Evolutionary conservation across 2,888 invertebrate genomes (phyloP), one percentile per base, ranked within the genome.

Genomic region (Platycheirus rosarum): DNA sequence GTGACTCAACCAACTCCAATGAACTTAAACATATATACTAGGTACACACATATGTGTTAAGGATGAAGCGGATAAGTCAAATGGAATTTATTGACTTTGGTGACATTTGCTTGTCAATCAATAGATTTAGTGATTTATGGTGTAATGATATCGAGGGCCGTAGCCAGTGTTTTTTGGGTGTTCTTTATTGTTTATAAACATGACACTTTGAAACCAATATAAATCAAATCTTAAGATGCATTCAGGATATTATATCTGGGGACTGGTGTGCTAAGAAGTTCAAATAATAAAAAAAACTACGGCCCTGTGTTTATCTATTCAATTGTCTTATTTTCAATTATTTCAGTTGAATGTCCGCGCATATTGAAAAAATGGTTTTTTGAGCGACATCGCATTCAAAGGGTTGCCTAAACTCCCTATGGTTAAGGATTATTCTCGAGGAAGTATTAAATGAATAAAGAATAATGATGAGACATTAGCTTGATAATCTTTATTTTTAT

Each of bases 71-170:
- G 79, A 75, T 75, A 80, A 51, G 65, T 70, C 70, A 70, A 80
- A 75, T 80, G 69, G 29, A 57, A 63, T 57, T 65, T 69, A 80
- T 75, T 75, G 55, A 57, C 60, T 69, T 70, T 70, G 63, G 69
- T 69, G 75, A 65, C 69, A 75, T 80, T 69, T 75, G 11, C 26
- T 48, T 80, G 79, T 70, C 79, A 80, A 75, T 80, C 79, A 70
- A 75, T 80, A 46, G 68, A 70, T 75, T 63, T 69, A 14, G 42
- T 69, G 79, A 75, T 74, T 75, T 69, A 69, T 80, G 63, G 35
- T 8, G 40, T 14, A 23, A 20, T 18, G 40, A 13, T 20, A 20
- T 32, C 29, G 5, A n/a, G n/a, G n/a, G n/a, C n/a, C n/a, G n/a
- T n/a, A n/a, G n/a, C n/a, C n/a, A n/a, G n/a, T n/a, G n/a, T n/a